Base-by-base conservation (phyloP, 1,140 invertebrate genomes). In the Drosophila sp. region DNA sequence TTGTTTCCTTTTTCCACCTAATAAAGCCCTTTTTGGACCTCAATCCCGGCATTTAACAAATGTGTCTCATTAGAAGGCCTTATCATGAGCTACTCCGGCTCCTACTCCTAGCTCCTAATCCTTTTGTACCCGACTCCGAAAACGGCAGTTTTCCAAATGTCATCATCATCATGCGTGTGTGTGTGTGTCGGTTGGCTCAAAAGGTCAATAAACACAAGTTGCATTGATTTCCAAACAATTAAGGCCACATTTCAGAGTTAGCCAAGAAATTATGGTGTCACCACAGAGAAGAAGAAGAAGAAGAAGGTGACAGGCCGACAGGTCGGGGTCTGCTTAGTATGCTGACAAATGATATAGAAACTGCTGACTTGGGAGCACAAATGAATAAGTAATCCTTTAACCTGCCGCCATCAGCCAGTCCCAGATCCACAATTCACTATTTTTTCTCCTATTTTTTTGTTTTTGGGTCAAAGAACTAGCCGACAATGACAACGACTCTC, bases 221-320 rank as follows among this genome's bases (percentile, higher is more conserved):
- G 83, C 83, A 87, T 89, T 87, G 83, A 87, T 87, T 87, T 68
- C 40, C 75, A 69, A 80, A 87, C 83, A 87, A 87, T 87, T 87
- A 87, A 89, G 80, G 72, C 84, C 76, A 78, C 84, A 84, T 77
- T 89, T 80, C 83, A 67, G 79, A 72, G 83, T 70, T 84, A 70
- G 80, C 83, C 84, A 70, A 80, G 77, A 89, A 84, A 87, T 84
- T 87, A 72, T 89, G 80, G 84, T 87, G 84, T 89, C 84, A 87
- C 80, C 84, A 79, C 70, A 79, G 72, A 61, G 72, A 61, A 44
- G 17, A 17, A 17, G 17, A 17, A 17, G 17, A 17, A 17, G 17
- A 17, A 17, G 17, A 63, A 84, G 82, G 79, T 86, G 82, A 86
- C 73, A 75, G 70, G 60, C 70, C 58, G 56, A 62, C 61, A 25